Evolutionary conservation across 1,140 invertebrate species (phyloP), one percentile per base, ranked within the genome.

Genomic region (Drosophila leontia): DNA sequence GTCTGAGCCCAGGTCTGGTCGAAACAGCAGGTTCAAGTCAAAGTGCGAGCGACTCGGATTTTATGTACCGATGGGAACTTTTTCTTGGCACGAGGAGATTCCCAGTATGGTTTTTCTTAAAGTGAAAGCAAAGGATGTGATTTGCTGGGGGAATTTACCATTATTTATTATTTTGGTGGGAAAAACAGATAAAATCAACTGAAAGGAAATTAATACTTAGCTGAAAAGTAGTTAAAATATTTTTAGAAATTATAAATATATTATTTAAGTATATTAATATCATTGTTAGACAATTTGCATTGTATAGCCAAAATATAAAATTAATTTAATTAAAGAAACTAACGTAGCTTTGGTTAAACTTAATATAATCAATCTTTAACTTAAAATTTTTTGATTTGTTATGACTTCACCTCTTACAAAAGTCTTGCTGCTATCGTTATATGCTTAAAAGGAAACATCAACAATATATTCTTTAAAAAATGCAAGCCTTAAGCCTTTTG

Each of bases 81-180:
- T 56, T 63, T 26, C 42, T 44, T 17, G 23, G n/a, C 39, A 55
- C 48, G 65, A 76, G 78, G 62, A 62, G 53, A 68, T 64, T 47
- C 35, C 50, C 59, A 47, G 34, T 19, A 67, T 44, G 50, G 67
- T 17, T 61, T 55, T 41, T 51, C 45, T 39, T 57, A 44, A 67
- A 60, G 77, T 61, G 60, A 80, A 80, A 80, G 71, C 57, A 37
- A 58, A 80, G 78, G 78, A 80, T 42, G 53, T 51, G 55, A 51
- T 60, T 59, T 41, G 34, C 7, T 48, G 19, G 48, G 42, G 35
- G 69, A 69, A 59, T 69, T 44, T 29, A 50, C 35, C 51, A 72
- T 37, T n/a, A 59, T 26, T n/a, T n/a, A n/a, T n/a, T 39, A 45
- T 23, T 35, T 70, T 19, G 32, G 32, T 68, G 45, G 37, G 35